These are phyloP conservation scores for Hippasteria phrygiana DNA, from an alignment of 53 echinoderm and acorn worm species.

Conservation along the genomic window DNA sequence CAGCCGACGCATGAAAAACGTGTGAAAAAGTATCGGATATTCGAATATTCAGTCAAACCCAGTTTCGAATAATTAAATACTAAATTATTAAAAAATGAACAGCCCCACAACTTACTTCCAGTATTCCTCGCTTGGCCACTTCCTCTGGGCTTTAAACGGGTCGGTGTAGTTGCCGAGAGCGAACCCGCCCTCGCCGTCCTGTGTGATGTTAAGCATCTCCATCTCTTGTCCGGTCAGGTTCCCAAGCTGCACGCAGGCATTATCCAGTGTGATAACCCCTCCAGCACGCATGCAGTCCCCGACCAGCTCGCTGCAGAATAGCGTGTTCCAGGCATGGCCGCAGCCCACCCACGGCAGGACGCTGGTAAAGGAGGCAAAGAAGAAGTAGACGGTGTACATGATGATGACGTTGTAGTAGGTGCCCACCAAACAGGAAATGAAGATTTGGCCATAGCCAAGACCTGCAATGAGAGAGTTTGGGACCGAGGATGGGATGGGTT, in stretches of 20 bases:
- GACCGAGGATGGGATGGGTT: not conserved
- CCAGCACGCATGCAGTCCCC: slow-evolving; percentile 61
- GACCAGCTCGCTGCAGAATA: slow-evolving; percentile 53
- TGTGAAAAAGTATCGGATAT: too few species aligned
- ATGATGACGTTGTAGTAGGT: slow-evolving; percentile 93
- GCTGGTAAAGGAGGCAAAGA: slow-evolving; percentile 83
- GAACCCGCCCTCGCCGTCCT: not conserved
- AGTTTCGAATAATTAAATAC: too few species aligned
- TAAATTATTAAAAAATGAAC: too few species aligned
- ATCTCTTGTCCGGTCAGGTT: not conserved
- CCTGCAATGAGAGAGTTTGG: slow-evolving; percentile 61
- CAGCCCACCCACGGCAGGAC: slow-evolving; percentile 81
- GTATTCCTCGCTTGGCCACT: slow-evolving; percentile 58
- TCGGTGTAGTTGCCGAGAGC: slow-evolving; percentile 70
- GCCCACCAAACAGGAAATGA: slow-evolving; percentile 79
- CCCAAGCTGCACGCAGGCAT: slow-evolving; percentile 12
- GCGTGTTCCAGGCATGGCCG: slow-evolving; percentile 71
- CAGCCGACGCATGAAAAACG: too few species aligned
- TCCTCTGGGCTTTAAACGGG: slow-evolving; percentile 33
- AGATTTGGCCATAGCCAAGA: slow-evolving; percentile 87
- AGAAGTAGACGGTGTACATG: slow-evolving; percentile 87
- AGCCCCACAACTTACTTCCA: slow-evolving; percentile 55
- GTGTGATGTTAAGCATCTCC: slow-evolving; percentile 10
- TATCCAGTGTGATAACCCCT: slow-evolving; percentile 54
- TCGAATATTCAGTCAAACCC: too few species aligned